phyloP scores from a whole-genome alignment of 2,888 invertebrate species.

The Schizotus pectinicornis region DNA sequence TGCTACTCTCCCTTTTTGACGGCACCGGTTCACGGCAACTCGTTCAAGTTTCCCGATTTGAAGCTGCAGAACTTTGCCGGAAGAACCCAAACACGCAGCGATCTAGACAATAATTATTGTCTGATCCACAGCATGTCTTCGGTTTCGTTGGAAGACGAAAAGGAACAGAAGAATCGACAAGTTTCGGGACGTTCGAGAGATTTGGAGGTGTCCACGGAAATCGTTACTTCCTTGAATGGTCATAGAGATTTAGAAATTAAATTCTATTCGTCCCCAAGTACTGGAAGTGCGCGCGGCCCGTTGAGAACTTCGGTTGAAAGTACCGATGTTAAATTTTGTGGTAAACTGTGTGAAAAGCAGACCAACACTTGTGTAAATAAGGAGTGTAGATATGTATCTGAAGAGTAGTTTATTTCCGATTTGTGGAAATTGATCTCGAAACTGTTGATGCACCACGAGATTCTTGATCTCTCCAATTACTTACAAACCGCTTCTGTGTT shows the following conservation, averaged over 20 bases:
- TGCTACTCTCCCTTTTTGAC: constrained; percentile 63
- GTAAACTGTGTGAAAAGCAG: not conserved
- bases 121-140: constrained; percentile 44
- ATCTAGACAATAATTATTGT: constrained; percentile 20
- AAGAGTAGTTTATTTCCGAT: constrained; percentile 18
- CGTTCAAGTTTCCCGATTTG: constrained; percentile 31
- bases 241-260: constrained; percentile 81
- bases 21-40: constrained; percentile 47
- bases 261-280: constrained; percentile 67
- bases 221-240: constrained; percentile 78
- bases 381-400: constrained; percentile 31
- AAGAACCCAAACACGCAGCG: not conserved
- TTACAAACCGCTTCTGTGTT: too few relatives aligned
- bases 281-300: constrained; percentile 26
- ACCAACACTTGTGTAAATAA: constrained; percentile 9
- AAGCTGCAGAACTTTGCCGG: not conserved
- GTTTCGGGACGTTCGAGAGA: constrained; percentile 54
- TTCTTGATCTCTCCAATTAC: constrained; percentile 2
- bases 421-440: constrained; percentile 29
- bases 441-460: constrained; percentile 1
- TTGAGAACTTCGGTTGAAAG: constrained; percentile 11
- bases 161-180: constrained; percentile 48
- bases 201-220: constrained; percentile 77
- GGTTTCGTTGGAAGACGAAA: constrained; percentile 43
- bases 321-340: not conserved